These are phyloP conservation scores for Antrozous pallidus DNA, from an alignment of 2,797 vertebrate genomes.

Conservation along the genomic window DNA sequence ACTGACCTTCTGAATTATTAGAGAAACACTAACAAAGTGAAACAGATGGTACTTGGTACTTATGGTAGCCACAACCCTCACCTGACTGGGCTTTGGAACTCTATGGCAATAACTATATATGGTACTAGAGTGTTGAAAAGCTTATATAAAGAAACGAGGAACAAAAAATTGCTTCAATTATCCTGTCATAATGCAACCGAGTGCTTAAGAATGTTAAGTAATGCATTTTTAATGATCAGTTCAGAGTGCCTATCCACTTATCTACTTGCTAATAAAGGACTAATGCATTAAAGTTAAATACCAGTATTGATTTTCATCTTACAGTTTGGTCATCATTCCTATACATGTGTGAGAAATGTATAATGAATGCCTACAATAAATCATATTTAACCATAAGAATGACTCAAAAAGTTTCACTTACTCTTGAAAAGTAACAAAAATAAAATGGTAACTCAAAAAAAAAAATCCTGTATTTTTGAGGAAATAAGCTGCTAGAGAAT, in stretches of 20 bases:
- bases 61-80: not conserved
- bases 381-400: not conserved
- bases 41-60: conserved; percentile 38
- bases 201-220: conserved; percentile 53
- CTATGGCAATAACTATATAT: conserved; percentile 11
- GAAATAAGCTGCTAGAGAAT: not conserved
- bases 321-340: not conserved
- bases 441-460: not conserved
- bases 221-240: conserved; percentile 56
- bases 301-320: not conserved
- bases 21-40: conserved; percentile 45
- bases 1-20: conserved; percentile 32
- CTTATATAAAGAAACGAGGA: not conserved
- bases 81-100: not conserved
- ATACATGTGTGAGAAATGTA: conserved; percentile 15
- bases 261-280: conserved; percentile 25
- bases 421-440: not conserved
- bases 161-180: conserved; percentile 1
- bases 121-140: not conserved
- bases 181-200: conserved; percentile 4
- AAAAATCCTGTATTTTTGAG: not conserved
- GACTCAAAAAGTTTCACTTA: not conserved
- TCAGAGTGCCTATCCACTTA: not conserved
- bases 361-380: not conserved
- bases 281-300: conserved; percentile 47